Percentiles rank a stretch among this genome's conserved stretches.
Conservation (phyloP, 37 sponge, comb jelly and placozoan species). For the Cladorhizidae sp. region DNA sequence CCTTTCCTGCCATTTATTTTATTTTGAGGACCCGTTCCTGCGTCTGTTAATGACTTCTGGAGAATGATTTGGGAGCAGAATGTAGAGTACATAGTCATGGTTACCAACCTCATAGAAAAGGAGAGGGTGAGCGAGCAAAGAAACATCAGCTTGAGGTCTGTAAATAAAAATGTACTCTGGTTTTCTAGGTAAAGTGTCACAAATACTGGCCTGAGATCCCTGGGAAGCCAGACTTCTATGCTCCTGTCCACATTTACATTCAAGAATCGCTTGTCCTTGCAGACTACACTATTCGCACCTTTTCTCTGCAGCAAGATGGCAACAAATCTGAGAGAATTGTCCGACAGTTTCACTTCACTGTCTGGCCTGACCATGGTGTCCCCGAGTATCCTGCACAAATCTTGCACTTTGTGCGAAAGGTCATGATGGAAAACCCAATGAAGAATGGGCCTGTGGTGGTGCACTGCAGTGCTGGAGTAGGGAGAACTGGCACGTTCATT, state of each 20-base stretch:
- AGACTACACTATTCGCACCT: constrained; percentile 84
- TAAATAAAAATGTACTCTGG: too few relatives aligned
- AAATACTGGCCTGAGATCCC: constrained; percentile 83
- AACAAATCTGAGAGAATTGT: constrained; percentile 72
- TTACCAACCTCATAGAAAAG: constrained; percentile 87
- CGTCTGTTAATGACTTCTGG: constrained; percentile 88
- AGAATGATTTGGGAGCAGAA: constrained; percentile 96
- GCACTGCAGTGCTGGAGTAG: constrained; percentile 85
- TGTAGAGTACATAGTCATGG: constrained; percentile 80
- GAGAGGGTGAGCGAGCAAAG: constrained; percentile 60
- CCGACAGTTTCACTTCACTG: constrained; percentile 85
- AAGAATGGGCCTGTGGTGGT: constrained; percentile 71
- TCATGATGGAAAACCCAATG: constrained; percentile 42
- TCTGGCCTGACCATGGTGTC: constrained; percentile 98
- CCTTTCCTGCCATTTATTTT: neutral
- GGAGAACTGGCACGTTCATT: constrained; percentile 93
- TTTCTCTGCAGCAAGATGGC: constrained; percentile 56
- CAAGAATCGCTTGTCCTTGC: constrained; percentile 75
- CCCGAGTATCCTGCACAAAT: constrained; percentile 85
- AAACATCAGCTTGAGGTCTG: neutral
- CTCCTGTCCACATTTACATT: constrained; percentile 46
- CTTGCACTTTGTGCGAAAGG: constrained; percentile 74
- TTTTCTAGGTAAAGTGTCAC: constrained; percentile 77
- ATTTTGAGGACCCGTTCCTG: constrained; percentile 88
- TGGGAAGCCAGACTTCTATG: constrained; percentile 31